Evolutionary conservation across 2,113 vertebrate species (phyloP), one percentile per base, ranked within the genome.

Genomic region (Calonectris borealis): DNA sequence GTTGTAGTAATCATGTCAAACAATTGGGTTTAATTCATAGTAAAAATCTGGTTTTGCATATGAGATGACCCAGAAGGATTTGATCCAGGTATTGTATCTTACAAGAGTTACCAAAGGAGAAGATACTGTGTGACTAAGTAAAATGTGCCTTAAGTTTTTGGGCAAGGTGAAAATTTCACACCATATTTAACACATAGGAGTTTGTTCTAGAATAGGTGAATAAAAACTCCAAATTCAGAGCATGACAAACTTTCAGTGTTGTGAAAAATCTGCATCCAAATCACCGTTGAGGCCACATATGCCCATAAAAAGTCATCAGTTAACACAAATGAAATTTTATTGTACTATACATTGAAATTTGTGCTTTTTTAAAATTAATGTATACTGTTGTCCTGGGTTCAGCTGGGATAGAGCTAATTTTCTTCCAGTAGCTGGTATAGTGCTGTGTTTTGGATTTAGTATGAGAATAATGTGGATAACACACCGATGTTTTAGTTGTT

Each of bases 201-300:
- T 22, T 86, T 78, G 3, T 68, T 82, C 44, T 76, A 61, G 44
- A 81, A 76, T 18, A 24, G 9, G 13, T 86, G 2, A 78, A 46
- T 73, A 49, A 83, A 78, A 60, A 0, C 26, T 78, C 51, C 44
- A 38, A 81, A 88, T 86, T 72, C 18, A 32, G 13, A 65, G 48
- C 8, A 49, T 57, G 17, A 32, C 48, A 58, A 40, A 31, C 32
- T 90, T 85, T 32, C 6, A 7, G 1, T 48, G 21, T 36, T 61
- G 49, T 36, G 62, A 86, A 92, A 83, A 80, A 70, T 58, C 40
- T 62, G 7, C 26, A 26, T 73, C 69, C 70, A 46, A 25, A 49
- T 89, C 27, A 48, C 24, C 6, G 1, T 0, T 84, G 40, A 13
- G 61, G n/a, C 8, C 7, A 0, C 24, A 16, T 46, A 29, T 31